Evolutionary conservation across 2,888 invertebrate genomes (phyloP).

Genomic region (Priocnemis perturbator): DNA sequence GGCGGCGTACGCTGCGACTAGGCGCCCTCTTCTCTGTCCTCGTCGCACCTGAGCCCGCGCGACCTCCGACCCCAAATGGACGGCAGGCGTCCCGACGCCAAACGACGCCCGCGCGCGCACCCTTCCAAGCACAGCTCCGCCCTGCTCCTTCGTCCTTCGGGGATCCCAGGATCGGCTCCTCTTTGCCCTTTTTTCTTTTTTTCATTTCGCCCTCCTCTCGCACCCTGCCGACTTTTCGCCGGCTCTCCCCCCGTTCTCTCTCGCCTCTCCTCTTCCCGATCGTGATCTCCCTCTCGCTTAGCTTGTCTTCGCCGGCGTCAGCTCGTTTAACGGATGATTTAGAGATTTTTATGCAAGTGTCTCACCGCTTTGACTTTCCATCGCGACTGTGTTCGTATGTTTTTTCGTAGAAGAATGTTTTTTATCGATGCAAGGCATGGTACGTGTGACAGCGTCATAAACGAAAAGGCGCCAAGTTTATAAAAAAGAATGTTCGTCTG

Average conservation of each 20-base stretch:
- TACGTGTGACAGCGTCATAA: too few relatives aligned
- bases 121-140: conserved; percentile 72
- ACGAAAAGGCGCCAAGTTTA: too few relatives aligned
- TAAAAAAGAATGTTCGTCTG: too few relatives aligned
- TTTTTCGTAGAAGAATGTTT: too few relatives aligned
- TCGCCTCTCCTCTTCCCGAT: neutral
- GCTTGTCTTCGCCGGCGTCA: too few relatives aligned
- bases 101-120: conserved; percentile 63
- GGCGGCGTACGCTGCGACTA: conserved; percentile 55
- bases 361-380: too few relatives aligned
- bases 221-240: conserved; percentile 8
- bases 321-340: neutral
- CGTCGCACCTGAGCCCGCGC: conserved; percentile 60
- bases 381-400: too few relatives aligned
- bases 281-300: neutral
- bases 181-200: conserved; percentile 20
- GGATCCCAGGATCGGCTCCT: conserved; percentile 43
- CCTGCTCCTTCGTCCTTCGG: conserved; percentile 63
- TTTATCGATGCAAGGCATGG: too few relatives aligned
- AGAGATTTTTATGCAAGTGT: too few relatives aligned
- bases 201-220: neutral
- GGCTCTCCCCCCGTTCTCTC: neutral
- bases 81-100: conserved; percentile 48
- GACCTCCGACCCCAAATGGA: conserved; percentile 64
- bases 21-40: conserved; percentile 58